A percentile compares a stretch with the other conserved stretches of the same genome.
Evolutionary conservation across 2,113 vertebrate genomes (phyloP).

Genomic region (Bettongia penicillata): DNA sequence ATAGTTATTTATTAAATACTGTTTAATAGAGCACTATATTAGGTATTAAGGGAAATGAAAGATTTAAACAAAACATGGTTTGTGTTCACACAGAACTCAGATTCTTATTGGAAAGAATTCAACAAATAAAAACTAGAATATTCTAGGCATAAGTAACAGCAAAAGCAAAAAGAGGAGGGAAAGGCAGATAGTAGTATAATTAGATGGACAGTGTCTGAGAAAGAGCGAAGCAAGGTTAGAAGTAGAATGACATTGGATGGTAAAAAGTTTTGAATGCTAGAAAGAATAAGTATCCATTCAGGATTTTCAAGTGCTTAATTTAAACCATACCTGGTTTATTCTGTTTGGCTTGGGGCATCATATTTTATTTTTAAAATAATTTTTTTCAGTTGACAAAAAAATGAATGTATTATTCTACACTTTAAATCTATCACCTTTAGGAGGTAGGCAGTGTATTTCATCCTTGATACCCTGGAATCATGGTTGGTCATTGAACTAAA

Average conservation of each 20-base stretch:
- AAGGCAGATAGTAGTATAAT: background rate
- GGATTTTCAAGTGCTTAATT: background rate
- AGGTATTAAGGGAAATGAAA: too few species aligned
- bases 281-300: background rate
- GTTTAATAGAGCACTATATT: too few species aligned
- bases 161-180: background rate
- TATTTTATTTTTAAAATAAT: background rate
- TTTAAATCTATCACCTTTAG: background rate
- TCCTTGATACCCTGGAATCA: background rate
- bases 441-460: background rate
- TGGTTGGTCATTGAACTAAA: background rate
- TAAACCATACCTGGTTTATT: background rate
- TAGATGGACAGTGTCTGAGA: background rate
- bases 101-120: background rate
- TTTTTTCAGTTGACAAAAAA: background rate
- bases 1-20: too few species aligned
- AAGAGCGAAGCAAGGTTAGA: too few species aligned
- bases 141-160: background rate
- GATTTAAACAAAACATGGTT: too few species aligned
- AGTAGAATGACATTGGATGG: too few species aligned
- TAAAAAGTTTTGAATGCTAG: too few species aligned
- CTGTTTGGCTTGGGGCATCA: background rate
- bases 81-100: too few species aligned
- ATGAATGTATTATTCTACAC: background rate
- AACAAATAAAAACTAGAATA: background rate